Conservation (phyloP, 2,113 vertebrate genomes). For the Taurulus bubalis region DNA sequence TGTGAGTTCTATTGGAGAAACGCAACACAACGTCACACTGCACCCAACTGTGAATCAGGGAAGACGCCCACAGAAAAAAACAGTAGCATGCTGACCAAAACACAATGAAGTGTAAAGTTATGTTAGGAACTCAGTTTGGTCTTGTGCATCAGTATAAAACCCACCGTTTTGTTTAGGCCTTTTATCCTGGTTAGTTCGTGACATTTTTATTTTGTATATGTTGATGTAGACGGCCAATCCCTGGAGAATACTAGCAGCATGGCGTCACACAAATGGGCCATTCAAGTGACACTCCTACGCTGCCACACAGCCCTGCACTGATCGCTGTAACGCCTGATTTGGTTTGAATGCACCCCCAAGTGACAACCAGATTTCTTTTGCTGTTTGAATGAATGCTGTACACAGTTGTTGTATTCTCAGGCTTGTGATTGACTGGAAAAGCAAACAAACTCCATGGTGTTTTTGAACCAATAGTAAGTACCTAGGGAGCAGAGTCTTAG, state of each 20-base stretch:
- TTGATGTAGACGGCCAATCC: background rate
- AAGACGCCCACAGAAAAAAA: no score
- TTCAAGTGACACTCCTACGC: background rate
- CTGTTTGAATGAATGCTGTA: background rate
- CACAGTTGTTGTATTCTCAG: background rate
- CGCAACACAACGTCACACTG: no score
- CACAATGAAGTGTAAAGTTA: no score
- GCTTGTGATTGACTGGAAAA: conserved; percentile 1
- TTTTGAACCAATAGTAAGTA: background rate
- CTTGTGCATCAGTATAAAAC: no score
- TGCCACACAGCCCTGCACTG: background rate
- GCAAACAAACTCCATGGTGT: background rate
- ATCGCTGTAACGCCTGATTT: background rate
- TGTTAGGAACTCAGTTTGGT: no score
- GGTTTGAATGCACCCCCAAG: background rate
- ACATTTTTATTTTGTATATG: background rate
- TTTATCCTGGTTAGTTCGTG: no score
- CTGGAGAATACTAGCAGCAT: background rate
- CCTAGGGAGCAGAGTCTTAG: background rate
- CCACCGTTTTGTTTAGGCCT: no score
- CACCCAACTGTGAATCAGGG: no score
- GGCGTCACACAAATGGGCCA: background rate
- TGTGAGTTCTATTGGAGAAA: no score
- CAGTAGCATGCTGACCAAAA: no score
- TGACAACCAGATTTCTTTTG: background rate